Evolutionary conservation across 92 coral and sea anemone genomes (phyloP).

Genomic region (Phymanthus crucifer): DNA sequence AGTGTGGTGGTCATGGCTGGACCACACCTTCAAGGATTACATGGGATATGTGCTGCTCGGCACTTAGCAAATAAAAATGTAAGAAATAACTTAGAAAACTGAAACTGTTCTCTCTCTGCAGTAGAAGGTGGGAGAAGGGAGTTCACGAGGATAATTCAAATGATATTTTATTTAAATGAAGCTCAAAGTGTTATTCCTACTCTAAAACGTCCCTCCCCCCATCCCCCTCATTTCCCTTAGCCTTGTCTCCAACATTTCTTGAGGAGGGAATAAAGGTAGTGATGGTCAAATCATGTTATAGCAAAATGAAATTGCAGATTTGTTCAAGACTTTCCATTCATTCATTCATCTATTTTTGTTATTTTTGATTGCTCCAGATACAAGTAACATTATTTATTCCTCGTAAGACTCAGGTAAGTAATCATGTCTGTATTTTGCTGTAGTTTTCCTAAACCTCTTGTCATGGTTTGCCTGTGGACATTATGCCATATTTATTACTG

Average conservation of each 20-base stretch:
- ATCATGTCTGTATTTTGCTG: neutral
- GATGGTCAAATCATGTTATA: too few species aligned
- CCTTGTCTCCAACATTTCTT: neutral
- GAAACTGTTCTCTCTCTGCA: neutral
- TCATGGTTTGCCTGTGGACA: too few species aligned
- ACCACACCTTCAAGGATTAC: slow-evolving; percentile 69
- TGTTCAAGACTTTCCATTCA: too few species aligned
- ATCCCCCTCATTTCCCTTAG: neutral
- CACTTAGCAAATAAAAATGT: slow-evolving; percentile 86
- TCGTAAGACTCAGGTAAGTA: slow-evolving; percentile 67
- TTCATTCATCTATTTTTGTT: neutral
- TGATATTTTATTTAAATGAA: too few species aligned
- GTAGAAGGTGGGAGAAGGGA: too few species aligned
- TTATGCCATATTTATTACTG: neutral
- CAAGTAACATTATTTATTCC: slow-evolving; percentile 78
- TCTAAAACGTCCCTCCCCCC: too few species aligned
- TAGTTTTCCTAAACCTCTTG: neutral
- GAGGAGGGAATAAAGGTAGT: too few species aligned
- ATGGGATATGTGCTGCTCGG: slow-evolving; percentile 83
- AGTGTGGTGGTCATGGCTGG: slow-evolving; percentile 86
- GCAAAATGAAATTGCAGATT: too few species aligned
- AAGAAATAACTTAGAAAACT: neutral
- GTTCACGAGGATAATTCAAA: too few species aligned
- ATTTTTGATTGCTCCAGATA: slow-evolving; percentile 42
- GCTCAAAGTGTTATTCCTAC: too few species aligned